Base-by-base conservation (phyloP, 2,888 invertebrate species). In the Aproaerema taeniolella region DNA sequence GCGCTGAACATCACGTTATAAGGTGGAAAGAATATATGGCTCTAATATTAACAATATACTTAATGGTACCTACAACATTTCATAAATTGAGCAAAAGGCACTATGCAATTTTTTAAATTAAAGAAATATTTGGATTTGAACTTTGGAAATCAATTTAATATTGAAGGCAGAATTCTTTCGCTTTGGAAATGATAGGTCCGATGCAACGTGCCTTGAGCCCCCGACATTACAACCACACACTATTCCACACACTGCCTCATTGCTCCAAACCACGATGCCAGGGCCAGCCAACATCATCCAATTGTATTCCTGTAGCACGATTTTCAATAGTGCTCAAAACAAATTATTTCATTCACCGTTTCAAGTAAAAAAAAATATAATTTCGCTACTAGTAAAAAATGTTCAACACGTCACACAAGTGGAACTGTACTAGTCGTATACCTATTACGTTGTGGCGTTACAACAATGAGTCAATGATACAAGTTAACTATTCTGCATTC, bases 31-130 rank as follows among this genome's bases (percentile, higher is more conserved):
- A 58, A 64, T 59, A 48, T 61, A 64, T 63, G 66, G 62, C 61
- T 63, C 62, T 65, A 63, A 56, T 52, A 56, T 58, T 62, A 58
- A 62, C 51, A 59, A 62, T 70, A 68, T 55, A 55, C 66, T 61
- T 64, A 71, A 61, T 58, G 61, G 61, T 71, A 63, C 61, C 60
- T 69, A 67, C 58, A 64, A 61, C 60, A 61, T 72, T 67, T 67
- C 63, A 66, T 62, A 72, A 71, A 74, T 71, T 77, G 78, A 83
- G 80, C 82, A 74, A 79, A 81, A 82, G 78, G 81, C 81, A 82
- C 82, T 76, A 74, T 80, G 80, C 79, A 80, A 71, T 68, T 61
- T 64, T 61, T 68, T 67, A 69, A 73, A 65, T 67, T 64, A 70
- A 67, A 69, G 41, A 61, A 62, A 71, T 71, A 70, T 73, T 68